phyloP scores from a whole-genome alignment of 2,888 invertebrate species.

The Globia sparganii region DNA sequence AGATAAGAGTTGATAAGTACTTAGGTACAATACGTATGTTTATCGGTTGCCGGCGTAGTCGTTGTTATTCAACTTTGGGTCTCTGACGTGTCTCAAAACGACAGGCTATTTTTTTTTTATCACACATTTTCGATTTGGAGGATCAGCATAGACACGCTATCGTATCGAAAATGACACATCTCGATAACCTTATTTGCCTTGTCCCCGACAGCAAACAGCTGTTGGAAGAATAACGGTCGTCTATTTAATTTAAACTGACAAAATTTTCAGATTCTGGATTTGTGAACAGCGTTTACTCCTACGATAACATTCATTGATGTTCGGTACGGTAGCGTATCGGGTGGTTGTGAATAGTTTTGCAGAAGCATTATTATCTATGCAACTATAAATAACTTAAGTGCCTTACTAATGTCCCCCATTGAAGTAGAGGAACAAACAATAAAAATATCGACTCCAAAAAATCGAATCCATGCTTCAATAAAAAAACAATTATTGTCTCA shows the following conservation, averaged over 20 bases:
- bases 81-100: slow-evolving; percentile 35
- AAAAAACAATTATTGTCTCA: slow-evolving; percentile 1
- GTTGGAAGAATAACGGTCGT: background rate
- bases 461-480: background rate
- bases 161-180: too few relatives aligned
- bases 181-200: too few relatives aligned
- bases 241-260: background rate
- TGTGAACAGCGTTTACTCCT: background rate
- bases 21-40: background rate
- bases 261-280: background rate
- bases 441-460: background rate
- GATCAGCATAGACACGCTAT: too few relatives aligned
- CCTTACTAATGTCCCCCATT: background rate
- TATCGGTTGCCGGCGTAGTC: slow-evolving; percentile 21
- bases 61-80: slow-evolving; percentile 23
- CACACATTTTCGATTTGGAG: slow-evolving; percentile 6
- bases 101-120: slow-evolving; percentile 20
- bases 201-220: too few relatives aligned
- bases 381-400: background rate
- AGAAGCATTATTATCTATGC: background rate
- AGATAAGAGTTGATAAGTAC: slow-evolving; percentile 47
- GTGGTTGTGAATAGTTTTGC: too few relatives aligned
- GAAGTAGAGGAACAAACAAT: background rate
- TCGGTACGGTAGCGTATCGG: too few relatives aligned
- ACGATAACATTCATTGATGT: background rate